Evolutionary conservation across 2,888 invertebrate genomes (phyloP).

Genomic region (Lasioglossum malachurum): DNA sequence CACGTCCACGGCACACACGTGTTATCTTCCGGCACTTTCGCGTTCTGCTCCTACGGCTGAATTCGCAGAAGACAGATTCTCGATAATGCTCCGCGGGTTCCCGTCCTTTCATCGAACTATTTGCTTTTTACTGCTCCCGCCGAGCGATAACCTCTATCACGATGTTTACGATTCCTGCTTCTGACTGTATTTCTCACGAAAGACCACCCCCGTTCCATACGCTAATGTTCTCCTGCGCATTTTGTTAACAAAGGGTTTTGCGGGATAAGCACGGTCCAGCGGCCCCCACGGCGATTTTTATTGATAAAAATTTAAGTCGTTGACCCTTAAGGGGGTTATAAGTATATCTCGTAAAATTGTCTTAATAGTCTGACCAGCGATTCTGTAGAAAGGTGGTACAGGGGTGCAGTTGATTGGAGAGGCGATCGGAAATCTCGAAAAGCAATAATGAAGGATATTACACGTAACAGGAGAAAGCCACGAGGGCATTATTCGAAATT

Average conservation of each 20-base stretch:
- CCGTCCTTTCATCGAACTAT: slow-evolving; percentile 46
- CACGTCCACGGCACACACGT: neutral
- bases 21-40: slow-evolving; percentile 47
- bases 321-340: no score
- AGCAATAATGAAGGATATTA: slow-evolving; percentile 12
- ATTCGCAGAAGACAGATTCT: slow-evolving; percentile 66
- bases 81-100: slow-evolving; percentile 54
- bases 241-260: neutral
- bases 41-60: slow-evolving; percentile 44
- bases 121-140: neutral
- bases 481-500: slow-evolving; percentile 40
- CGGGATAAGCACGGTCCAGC: no score
- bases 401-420: neutral
- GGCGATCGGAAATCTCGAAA: neutral
- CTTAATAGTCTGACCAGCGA: neutral
- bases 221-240: neutral
- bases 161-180: neutral
- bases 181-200: neutral
- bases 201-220: neutral
- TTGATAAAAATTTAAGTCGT: no score
- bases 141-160: neutral
- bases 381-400: neutral
- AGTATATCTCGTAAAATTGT: no score
- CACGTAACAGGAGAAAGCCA: slow-evolving; percentile 39
- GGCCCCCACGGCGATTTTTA: no score